These are phyloP conservation scores for Drosophila subsilvestris DNA, from an alignment of 2,888 invertebrate species.

Conservation along the genomic window DNA sequence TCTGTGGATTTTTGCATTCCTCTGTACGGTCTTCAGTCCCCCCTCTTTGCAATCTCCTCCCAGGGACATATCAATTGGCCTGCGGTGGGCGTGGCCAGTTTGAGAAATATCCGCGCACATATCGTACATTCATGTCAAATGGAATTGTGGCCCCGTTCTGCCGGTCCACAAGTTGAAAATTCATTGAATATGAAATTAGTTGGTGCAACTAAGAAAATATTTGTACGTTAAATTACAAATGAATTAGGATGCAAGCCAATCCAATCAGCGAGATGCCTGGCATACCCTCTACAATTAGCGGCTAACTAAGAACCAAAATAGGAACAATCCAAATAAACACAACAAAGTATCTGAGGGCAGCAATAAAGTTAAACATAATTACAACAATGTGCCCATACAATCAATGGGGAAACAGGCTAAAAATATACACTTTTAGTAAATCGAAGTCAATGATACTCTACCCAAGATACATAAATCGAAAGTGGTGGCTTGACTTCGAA, in stretches of 20 bases:
- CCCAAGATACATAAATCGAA: conserved; percentile 13
- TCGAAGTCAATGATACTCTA: not conserved
- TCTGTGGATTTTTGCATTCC: conserved; percentile 32
- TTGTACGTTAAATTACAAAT: not conserved
- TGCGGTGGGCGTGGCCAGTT: conserved; percentile 40
- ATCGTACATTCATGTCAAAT: not conserved
- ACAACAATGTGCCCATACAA: conserved; percentile 53
- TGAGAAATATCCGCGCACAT: not conserved
- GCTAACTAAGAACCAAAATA: conserved; percentile 26
- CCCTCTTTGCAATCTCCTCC: conserved; percentile 16
- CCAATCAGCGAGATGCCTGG: conserved; percentile 41
- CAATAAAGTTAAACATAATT: conserved; percentile 77
- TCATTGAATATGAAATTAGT: conserved; percentile 11
- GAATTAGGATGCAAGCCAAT: not conserved
- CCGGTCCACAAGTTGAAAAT: conserved; percentile 5
- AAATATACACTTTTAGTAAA: conserved; percentile 3
- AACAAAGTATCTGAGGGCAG: conserved; percentile 25
- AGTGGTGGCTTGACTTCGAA: too few relatives aligned
- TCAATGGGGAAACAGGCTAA: conserved; percentile 16
- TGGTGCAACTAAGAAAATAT: not conserved
- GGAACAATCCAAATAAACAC: conserved; percentile 33
- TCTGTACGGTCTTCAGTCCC: conserved; percentile 4
- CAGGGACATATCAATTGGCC: conserved; percentile 51
- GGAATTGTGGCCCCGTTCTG: conserved; percentile 3
- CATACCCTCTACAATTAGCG: conserved; percentile 47